These are phyloP conservation scores for Aegithalos caudatus DNA, from an alignment of 2,113 vertebrate species.

Conservation along the genomic window DNA sequence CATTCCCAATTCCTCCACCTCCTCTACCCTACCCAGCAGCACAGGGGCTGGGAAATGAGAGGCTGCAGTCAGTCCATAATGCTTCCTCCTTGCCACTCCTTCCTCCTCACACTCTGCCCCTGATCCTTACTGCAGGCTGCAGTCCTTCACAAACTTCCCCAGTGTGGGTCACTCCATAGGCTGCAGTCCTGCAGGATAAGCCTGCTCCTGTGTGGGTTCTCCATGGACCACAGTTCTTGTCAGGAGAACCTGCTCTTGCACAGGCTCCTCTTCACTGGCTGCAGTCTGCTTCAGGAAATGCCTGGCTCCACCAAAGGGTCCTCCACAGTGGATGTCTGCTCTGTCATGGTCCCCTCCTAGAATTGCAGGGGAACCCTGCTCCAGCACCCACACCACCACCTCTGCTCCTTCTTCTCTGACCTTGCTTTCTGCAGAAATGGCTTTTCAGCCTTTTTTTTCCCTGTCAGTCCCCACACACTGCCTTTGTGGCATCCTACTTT, in stretches of 20 bases:
- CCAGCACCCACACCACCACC: background rate
- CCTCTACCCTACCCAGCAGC: background rate
- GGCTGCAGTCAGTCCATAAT: background rate
- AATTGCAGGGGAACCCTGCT: background rate
- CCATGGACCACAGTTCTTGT: background rate
- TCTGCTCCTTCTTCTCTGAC: background rate
- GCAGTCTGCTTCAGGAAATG: background rate
- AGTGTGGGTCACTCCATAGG: background rate
- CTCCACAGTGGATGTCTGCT: background rate
- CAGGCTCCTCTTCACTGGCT: background rate
- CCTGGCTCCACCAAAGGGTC: background rate
- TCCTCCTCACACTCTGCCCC: background rate
- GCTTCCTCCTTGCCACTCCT: background rate
- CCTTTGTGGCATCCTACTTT: background rate
- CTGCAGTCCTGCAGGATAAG: background rate
- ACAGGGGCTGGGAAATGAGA: background rate
- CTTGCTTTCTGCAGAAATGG: background rate
- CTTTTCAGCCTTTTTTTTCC: background rate
- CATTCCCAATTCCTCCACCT: background rate
- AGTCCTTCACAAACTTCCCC: background rate
- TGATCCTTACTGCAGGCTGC: background rate
- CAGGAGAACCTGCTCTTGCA: background rate
- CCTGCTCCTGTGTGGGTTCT: background rate
- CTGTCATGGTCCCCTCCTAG: background rate
- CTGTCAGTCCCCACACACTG: background rate